Evolutionary conservation across 2,113 vertebrate species (phyloP).

Genomic region (Heloderma charlesbogerti): DNA sequence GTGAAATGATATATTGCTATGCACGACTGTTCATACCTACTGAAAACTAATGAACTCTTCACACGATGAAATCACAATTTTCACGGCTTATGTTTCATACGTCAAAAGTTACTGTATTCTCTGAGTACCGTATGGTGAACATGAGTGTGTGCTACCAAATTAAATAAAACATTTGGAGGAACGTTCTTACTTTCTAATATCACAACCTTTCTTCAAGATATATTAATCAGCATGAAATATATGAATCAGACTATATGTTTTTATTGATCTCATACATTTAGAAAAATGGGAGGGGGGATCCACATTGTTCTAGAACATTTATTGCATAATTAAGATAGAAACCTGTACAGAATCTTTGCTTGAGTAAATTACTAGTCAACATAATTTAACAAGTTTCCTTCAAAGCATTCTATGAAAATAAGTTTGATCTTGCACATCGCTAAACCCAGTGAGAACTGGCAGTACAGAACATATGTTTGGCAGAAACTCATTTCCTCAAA

Average conservation of each 20-base stretch:
- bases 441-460: background rate
- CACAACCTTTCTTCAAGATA: no score
- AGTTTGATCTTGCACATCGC: background rate
- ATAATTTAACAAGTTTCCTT: background rate
- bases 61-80: background rate
- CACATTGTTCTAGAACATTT: background rate
- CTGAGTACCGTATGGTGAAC: background rate
- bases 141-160: accelerated
- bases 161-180: background rate
- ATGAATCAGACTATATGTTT: background rate
- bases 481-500: background rate
- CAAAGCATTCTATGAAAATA: background rate
- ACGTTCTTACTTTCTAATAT: background rate
- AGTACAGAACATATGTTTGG: background rate
- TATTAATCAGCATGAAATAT: accelerated
- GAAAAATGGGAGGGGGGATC: background rate
- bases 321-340: background rate
- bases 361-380: background rate
- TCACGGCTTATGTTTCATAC: background rate
- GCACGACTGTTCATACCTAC: background rate
- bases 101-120: background rate
- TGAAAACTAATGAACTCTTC: background rate
- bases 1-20: conserved; percentile 20
- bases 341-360: background rate
- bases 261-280: background rate